Base-by-base conservation (phyloP, 2,113 vertebrate genomes). In the Mola mola region DNA sequence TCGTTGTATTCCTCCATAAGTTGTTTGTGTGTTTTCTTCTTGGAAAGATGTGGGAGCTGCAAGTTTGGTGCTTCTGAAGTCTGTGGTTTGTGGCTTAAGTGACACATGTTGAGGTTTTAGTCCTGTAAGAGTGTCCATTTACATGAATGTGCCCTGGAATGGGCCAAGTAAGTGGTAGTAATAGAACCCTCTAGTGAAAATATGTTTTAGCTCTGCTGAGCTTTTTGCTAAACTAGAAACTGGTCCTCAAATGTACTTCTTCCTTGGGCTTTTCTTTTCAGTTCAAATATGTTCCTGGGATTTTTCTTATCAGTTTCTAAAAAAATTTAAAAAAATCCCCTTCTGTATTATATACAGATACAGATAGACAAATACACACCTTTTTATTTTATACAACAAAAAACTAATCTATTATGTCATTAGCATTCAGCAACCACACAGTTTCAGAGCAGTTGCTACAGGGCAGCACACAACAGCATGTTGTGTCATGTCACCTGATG, bases 1-100 rank as follows among this genome's bases (percentile, higher is more conserved):
- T 58, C 72, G 66, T 83, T 85, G 82, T 86, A 68, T 71, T 51
- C 37, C 66, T 64, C 67, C 68, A 65, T n/a, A 48, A 81, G 72
- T 69, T 44, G n/a, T n/a, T 69, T 66, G 58, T 36, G 52, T 24
- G 26, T 47, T 66, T 61, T 33, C 46, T 36, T 78, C 71, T 63
- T 64, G 38, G 55, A 72, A 64, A 77, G 74, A 58, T 24, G 41
- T 16, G 34, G 15, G 61, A 38, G 63, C 67, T 20, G 72, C 28
- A 33, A 37, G 44, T 62, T 58, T 26, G 48, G 7, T 15, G 20
- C 41, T 51, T 12, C 21, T 56, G 40, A 41, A 36, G 62, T 56
- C 36, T 24, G 25, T 43, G 20, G 53, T 29, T 28, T 20, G 33
- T 24, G 21, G 42, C 29, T 53, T 59, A n/a, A 48, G 4, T 29